Percentiles rank a stretch among this genome's conserved stretches.
phyloP scores from a whole-genome alignment of 2,113 vertebrate species.

The Dicrurus megarhynchus region DNA sequence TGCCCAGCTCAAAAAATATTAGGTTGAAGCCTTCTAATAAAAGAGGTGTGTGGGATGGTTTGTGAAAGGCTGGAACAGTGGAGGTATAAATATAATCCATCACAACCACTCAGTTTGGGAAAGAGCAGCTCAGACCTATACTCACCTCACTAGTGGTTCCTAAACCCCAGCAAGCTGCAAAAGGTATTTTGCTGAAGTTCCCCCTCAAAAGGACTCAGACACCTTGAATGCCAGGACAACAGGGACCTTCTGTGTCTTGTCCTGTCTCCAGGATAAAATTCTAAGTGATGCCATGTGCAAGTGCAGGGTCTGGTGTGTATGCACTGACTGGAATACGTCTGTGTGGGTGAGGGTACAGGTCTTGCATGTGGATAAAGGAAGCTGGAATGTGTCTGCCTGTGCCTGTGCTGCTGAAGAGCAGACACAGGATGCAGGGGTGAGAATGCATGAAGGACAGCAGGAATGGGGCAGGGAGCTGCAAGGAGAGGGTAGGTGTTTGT shows the following conservation, averaged over 20 bases:
- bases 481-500: background rate
- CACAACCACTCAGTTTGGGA: background rate
- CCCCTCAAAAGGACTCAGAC: background rate
- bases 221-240: background rate
- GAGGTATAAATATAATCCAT: background rate
- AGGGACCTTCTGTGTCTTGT: background rate
- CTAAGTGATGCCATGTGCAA: background rate
- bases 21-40: background rate
- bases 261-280: background rate
- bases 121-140: background rate
- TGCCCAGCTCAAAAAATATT: constrained; percentile 18
- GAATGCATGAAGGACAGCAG: background rate
- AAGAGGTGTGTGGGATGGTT: background rate
- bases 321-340: rapidly evolving
- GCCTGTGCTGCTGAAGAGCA: background rate
- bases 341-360: background rate
- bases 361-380: background rate
- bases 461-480: background rate
- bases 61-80: background rate
- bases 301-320: background rate
- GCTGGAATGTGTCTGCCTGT: background rate
- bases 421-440: background rate
- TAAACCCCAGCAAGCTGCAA: background rate
- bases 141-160: background rate
- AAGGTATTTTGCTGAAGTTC: background rate